A percentile compares a stretch with the other conserved stretches of the same genome.
Conservation (phyloP, 2,797 vertebrate genomes). For the Phyllotis vaccarum region DNA sequence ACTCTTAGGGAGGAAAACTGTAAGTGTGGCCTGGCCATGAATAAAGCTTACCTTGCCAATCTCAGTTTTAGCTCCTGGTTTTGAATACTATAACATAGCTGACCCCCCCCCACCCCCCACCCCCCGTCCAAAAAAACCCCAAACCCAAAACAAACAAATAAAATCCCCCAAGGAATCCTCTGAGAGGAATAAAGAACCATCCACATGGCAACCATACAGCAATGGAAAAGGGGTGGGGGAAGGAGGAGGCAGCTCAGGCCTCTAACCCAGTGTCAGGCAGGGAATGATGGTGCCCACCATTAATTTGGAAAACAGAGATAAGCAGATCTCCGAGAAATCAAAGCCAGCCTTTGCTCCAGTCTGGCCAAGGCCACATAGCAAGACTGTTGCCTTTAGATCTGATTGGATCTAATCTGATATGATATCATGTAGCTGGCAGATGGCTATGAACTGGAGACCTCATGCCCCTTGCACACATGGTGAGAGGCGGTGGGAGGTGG, state of each 20-base stretch:
- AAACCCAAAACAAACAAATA: too few relatives aligned
- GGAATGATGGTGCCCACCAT: background rate
- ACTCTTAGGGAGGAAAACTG: background rate
- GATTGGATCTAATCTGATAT: too few relatives aligned
- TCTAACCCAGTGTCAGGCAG: background rate
- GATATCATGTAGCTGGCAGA: too few relatives aligned
- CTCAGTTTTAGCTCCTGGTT: background rate
- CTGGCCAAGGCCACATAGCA: background rate
- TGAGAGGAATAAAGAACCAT: background rate
- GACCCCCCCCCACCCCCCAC: too few relatives aligned
- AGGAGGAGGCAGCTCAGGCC: background rate
- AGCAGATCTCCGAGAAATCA: background rate
- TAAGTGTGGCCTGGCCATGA: background rate
- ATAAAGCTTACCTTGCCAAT: background rate
- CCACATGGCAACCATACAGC: background rate
- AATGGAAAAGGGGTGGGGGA: fast-evolving
- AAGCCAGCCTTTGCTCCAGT: background rate
- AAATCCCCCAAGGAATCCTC: background rate
- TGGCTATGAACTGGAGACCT: too few relatives aligned
- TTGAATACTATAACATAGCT: background rate
- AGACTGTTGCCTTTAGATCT: background rate
- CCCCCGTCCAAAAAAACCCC: background rate
- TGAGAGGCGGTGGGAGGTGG: too few relatives aligned
- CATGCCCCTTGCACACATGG: too few relatives aligned
- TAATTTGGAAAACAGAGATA: background rate